phyloP scores from a whole-genome alignment of 1,140 invertebrate species.

The Limonius californicus region DNA sequence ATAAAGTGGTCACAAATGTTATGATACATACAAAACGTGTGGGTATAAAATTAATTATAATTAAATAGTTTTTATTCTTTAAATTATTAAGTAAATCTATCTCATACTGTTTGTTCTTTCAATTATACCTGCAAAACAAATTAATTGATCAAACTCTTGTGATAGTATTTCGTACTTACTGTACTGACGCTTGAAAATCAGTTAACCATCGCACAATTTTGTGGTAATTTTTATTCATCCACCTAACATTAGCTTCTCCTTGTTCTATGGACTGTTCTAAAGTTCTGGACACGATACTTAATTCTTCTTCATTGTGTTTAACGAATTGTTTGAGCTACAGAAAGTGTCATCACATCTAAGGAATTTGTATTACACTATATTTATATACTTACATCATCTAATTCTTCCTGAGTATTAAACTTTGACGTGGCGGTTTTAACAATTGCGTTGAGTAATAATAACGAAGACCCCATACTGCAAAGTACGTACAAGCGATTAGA shows the following conservation, averaged over 20 bases:
- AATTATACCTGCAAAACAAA: slow-evolving; percentile 7
- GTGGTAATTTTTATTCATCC: slow-evolving; percentile 72
- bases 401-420: slow-evolving; percentile 69
- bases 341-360: too few relatives aligned
- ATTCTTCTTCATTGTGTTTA: slow-evolving; percentile 52
- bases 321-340: background rate
- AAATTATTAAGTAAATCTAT: background rate
- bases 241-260: slow-evolving; percentile 72
- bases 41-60: background rate
- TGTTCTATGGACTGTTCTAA: slow-evolving; percentile 76
- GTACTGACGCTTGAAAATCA: background rate
- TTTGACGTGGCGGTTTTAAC: slow-evolving; percentile 65
- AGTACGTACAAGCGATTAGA: too few relatives aligned
- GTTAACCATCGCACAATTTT: slow-evolving; percentile 70
- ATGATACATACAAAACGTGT: background rate
- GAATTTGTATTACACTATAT: background rate
- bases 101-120: background rate
- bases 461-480: slow-evolving; percentile 66
- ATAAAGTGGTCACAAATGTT: background rate
- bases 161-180: background rate
- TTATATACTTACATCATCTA: slow-evolving; percentile 70
- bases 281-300: slow-evolving; percentile 61
- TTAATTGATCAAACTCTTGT: background rate
- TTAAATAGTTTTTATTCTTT: background rate
- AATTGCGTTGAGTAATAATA: slow-evolving; percentile 67